Base-by-base conservation (phyloP, 2,113 vertebrate genomes). In the Illadopsis cleaveri region DNA sequence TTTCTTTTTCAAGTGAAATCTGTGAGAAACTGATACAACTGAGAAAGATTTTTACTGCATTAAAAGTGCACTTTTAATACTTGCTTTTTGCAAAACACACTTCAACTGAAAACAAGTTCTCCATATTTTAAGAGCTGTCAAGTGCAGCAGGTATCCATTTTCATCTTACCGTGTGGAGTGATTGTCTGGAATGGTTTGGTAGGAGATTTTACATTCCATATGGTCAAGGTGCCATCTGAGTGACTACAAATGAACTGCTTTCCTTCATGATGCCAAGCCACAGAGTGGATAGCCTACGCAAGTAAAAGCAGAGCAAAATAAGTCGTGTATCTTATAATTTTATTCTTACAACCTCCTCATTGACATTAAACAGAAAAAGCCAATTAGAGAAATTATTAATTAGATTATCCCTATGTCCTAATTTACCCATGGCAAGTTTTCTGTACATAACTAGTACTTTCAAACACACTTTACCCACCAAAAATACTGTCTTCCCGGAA, bases 181-280 rank as follows among this genome's bases (percentile, higher is more conserved):
- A 99, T 99, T 97, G 99, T 99, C 98, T 99, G 99, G 85, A 98
- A 96, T 82, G 99, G 99, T 94, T 99, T 99, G 86, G 98, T 97
- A 96, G 99, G 98, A 81, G 98, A 99, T 95, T 98, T 99, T 98
- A 99, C 95, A 98, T 99, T 99, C 99, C 99, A 99, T 98, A 99
- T 99, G 96, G 99, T 99, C 98, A 99, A 98, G 65, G 99, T 99
- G 86, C 99, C 99, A 92, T 99, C 99, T 75, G 99, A 99, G 98
- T 99, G 99, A 98, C 99, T 99, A 96, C 99, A 99, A 95, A 99
- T 99, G 97, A 99, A 99, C 77, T 99, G 99, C 94, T 99, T 99
- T 97, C 99, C 99, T 98, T 99, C 99, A 77, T 99, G 99, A 97
- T 99, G 99, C 99, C 99, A 99, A 95, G 99, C 99, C 96, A 99